Conservation (phyloP, 2,888 invertebrate species). For the Erynnis tages region DNA sequence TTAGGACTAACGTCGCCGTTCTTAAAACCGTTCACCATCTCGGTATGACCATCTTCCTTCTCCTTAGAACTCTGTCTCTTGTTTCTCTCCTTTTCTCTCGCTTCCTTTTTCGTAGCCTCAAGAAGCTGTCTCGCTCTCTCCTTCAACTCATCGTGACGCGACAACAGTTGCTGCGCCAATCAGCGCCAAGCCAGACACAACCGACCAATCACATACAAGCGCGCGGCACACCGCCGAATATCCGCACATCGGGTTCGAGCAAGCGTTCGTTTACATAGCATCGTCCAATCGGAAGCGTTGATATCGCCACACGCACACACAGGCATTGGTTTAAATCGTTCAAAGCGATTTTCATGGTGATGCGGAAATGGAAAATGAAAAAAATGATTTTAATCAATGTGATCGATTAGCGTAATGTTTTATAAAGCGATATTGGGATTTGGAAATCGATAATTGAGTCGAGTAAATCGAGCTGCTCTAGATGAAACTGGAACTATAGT, state of each 20-base stretch:
- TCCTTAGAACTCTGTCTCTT: slow-evolving; percentile 60
- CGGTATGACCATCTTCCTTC: slow-evolving; percentile 86
- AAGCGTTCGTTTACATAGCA: slow-evolving; percentile 22
- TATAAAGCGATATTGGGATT: background rate
- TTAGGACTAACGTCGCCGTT: slow-evolving; percentile 64
- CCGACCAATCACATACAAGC: slow-evolving; percentile 42
- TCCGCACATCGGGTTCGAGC: slow-evolving; percentile 13
- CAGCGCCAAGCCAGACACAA: slow-evolving; percentile 30
- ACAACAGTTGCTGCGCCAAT: slow-evolving; percentile 84
- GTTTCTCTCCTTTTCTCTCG: slow-evolving; percentile 70
- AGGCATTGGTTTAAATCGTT: slow-evolving; percentile 31
- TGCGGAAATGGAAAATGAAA: slow-evolving; percentile 57
- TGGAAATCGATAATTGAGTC: background rate
- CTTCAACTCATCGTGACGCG: slow-evolving; percentile 91
- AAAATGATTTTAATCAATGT: slow-evolving; percentile 32
- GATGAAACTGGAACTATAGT: too few relatives aligned
- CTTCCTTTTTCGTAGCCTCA: slow-evolving; percentile 88
- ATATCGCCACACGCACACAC: slow-evolving; percentile 41
- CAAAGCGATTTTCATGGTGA: slow-evolving; percentile 49
- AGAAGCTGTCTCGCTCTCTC: slow-evolving; percentile 91
- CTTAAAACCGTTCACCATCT: slow-evolving; percentile 63
- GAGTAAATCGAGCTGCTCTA: too few relatives aligned
- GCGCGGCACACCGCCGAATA: slow-evolving; percentile 31
- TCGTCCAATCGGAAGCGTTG: slow-evolving; percentile 43
- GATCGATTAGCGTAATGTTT: background rate